Percentiles rank a stretch among this genome's conserved stretches.
Conservation (phyloP, 2,888 invertebrate species). For the Drosophila tanythrix region DNA sequence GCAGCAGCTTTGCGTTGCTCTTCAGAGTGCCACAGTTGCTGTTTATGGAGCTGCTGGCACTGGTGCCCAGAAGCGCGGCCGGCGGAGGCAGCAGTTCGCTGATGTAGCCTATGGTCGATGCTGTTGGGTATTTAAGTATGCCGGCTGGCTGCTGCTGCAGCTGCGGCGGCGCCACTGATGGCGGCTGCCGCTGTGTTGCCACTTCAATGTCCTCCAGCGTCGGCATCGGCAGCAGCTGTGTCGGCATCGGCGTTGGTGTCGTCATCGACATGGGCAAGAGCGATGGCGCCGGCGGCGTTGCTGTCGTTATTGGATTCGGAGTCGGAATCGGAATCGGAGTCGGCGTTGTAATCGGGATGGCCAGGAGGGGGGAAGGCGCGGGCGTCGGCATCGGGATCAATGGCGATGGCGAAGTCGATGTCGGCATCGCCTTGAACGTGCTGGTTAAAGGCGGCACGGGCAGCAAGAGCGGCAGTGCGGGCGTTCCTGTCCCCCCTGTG, state of each 20-base stretch:
- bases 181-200: slow-evolving; percentile 48
- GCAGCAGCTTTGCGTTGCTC: slow-evolving; percentile 74
- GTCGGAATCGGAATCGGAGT: slow-evolving; percentile 9
- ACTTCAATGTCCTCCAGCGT: slow-evolving; percentile 82
- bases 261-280: slow-evolving; percentile 41
- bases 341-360: neutral
- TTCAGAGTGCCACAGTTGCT: slow-evolving; percentile 76
- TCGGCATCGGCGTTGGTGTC: slow-evolving; percentile 44
- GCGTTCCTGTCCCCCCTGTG: slow-evolving; percentile 46
- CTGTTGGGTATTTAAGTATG: slow-evolving; percentile 57
- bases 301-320: slow-evolving; percentile 12
- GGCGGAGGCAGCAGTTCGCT: slow-evolving; percentile 46
- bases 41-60: slow-evolving; percentile 43
- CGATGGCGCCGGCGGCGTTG: slow-evolving; percentile 10
- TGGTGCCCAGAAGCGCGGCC: slow-evolving; percentile 32
- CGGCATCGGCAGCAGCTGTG: slow-evolving; percentile 81
- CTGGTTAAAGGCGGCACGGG: slow-evolving; percentile 55
- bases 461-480: slow-evolving; percentile 50
- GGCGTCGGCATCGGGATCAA: slow-evolving; percentile 21
- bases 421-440: slow-evolving; percentile 51
- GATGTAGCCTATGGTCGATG: slow-evolving; percentile 51
- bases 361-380: slow-evolving; percentile 4
- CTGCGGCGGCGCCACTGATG: slow-evolving; percentile 23
- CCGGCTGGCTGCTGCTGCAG: slow-evolving; percentile 54
- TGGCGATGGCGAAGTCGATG: slow-evolving; percentile 20